Evolutionary conservation across 2,888 invertebrate genomes (phyloP), one percentile per base, ranked within the genome.

Genomic region (Xestia sexstrigata): DNA sequence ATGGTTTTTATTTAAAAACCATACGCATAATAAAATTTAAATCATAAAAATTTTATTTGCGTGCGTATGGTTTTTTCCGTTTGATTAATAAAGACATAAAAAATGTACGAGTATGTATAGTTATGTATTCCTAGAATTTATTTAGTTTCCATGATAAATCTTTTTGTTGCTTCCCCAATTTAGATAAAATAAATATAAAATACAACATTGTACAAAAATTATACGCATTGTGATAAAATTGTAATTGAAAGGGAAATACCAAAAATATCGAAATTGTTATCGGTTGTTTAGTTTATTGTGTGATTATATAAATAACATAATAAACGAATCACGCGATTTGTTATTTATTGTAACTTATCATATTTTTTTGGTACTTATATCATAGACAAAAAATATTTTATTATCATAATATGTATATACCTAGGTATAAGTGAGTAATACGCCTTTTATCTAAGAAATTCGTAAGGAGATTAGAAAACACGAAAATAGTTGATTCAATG

Each of bases 151-250:
- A 39, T 70, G 62, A 49, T 76, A 82, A 65, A 58, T 63, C 35
- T 66, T 62, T 45, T 7, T 58, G 60, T 66, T 58, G 62, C 20
- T 74, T 68, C 55, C 49, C 49, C 52, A 81, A 84, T 84, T 63
- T 84, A 84, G 74, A 82, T 82, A 80, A 39, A 15, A 82, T 82
- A 80, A 39, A 15, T 47, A n/a, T 4, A 30, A 11, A 76, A 55
- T 55, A 69, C 5, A 60, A n/a, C 13, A 49, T 55, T 26, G n/a
- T 26, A 79, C 20, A 42, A 67, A 75, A 52, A 55, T 49, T 60
- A 42, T 42, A 70, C 6, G 65, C 13, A 78, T 45, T 58, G 1
- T 39, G 79, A 81, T 84, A 74, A 80, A 30, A 52, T 74, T 58
- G 8, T 52, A n/a, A 62, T 35, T 62, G 35, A 15, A 49, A 45